A percentile compares a stretch with the other conserved stretches of the same genome.
These are phyloP conservation scores for Drosophila ustulata DNA, from an alignment of 2,888 invertebrate species.

Conservation along the genomic window DNA sequence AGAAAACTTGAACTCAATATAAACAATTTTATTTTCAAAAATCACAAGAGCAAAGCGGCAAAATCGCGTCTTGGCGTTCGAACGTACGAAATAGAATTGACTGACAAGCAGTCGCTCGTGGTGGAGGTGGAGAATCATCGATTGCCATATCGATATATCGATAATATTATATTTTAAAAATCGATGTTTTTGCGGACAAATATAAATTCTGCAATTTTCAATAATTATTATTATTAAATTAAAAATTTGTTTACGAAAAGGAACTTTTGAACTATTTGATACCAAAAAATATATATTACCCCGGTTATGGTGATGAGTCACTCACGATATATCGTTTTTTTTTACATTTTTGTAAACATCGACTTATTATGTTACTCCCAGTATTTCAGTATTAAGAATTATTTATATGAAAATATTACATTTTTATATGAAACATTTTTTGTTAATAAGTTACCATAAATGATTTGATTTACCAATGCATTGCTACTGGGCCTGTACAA, in stretches of 20 bases:
- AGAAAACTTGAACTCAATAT: conserved; percentile 16
- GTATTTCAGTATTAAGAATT: no score
- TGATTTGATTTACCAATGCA: no score
- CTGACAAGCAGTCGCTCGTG: conserved; percentile 17
- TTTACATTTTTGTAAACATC: neutral
- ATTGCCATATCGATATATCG: neutral
- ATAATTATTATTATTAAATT: no score
- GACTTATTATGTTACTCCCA: neutral
- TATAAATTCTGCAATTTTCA: no score
- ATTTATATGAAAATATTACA: no score
- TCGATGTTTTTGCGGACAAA: neutral
- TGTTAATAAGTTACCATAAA: no score
- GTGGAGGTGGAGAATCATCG: neutral
- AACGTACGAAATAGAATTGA: conserved; percentile 56
- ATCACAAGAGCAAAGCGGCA: conserved; percentile 44
- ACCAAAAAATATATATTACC: no score
- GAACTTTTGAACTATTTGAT: no score
- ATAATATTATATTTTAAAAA: neutral
- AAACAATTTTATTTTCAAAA: conserved; percentile 41
- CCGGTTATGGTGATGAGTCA: neutral
- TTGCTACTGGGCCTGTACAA: no score
- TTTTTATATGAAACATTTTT: no score
- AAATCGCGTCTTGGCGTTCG: conserved; percentile 47
- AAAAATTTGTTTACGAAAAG: neutral
- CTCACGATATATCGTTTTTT: conserved; percentile 17